phyloP scores from a whole-genome alignment of 2,888 invertebrate genomes.

The Phrixothrix hirtus region DNA sequence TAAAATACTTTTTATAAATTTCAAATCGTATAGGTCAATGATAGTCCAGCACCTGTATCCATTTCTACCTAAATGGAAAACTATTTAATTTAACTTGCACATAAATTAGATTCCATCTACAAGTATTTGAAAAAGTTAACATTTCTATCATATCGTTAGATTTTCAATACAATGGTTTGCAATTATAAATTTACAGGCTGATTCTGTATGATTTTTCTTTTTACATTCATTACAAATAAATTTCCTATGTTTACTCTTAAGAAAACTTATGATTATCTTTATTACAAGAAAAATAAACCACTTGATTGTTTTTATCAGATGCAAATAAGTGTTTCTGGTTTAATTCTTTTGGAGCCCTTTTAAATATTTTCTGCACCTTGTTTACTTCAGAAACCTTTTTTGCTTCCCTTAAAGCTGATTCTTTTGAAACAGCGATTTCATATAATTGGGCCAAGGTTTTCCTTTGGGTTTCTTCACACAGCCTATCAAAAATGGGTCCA shows the following conservation, averaged over 20 bases:
- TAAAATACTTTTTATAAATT: background rate
- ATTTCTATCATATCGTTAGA: background rate
- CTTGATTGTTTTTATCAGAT: background rate
- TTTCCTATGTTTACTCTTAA: conserved; percentile 5
- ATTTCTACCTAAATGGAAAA: background rate
- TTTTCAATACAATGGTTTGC: background rate
- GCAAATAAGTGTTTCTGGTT: too few species aligned
- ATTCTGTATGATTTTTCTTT: conserved; percentile 13
- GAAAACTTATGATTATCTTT: conserved; percentile 7
- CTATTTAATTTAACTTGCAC: conserved; percentile 3
- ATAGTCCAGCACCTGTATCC: background rate
- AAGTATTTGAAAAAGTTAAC: background rate
- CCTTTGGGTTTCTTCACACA: conserved; percentile 1
- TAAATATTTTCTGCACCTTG: too few species aligned
- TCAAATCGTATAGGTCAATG: background rate
- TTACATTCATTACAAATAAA: conserved; percentile 15
- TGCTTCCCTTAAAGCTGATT: background rate
- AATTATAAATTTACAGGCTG: background rate
- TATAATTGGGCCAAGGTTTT: background rate
- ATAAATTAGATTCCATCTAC: conserved; percentile 3
- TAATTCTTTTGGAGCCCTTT: too few species aligned
- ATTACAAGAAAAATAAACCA: conserved; percentile 11
- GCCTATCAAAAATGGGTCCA: background rate
- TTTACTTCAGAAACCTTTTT: background rate
- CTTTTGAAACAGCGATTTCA: background rate